Conservation (phyloP, 2,888 invertebrate genomes). For the Melanchra persicariae region DNA sequence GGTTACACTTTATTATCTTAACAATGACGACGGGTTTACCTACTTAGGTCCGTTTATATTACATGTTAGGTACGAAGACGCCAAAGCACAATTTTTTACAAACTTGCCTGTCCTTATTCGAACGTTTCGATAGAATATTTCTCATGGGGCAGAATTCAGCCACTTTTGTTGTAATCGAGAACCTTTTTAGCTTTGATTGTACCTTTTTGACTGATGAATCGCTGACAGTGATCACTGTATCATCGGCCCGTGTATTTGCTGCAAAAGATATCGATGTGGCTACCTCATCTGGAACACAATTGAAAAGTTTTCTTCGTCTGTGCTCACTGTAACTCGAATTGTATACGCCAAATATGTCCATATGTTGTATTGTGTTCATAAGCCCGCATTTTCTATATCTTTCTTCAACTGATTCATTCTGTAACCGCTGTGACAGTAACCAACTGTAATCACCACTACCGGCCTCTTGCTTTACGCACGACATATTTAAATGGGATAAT, state of each 20-base stretch:
- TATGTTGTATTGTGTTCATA: constrained; percentile 55
- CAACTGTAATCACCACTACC: constrained; percentile 16
- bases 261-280: constrained; percentile 32
- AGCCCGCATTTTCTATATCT: constrained; percentile 50
- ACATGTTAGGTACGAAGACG: constrained; percentile 13
- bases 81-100: constrained; percentile 18
- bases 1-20: constrained; percentile 35
- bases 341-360: constrained; percentile 43
- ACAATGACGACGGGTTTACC: constrained; percentile 14
- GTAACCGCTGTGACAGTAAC: constrained; percentile 1
- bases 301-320: constrained; percentile 14
- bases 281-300: neutral
- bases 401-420: constrained; percentile 33
- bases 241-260: neutral
- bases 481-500: constrained; percentile 23
- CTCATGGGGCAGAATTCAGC: constrained; percentile 38
- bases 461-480: constrained; percentile 19
- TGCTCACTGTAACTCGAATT: constrained; percentile 20
- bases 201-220: constrained; percentile 25
- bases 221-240: neutral
- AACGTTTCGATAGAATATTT: constrained; percentile 40
- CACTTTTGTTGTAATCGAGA: constrained; percentile 54
- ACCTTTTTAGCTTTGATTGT: constrained; percentile 42
- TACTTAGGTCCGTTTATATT: neutral
- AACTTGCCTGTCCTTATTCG: constrained; percentile 25